Evolutionary conservation across 2,888 invertebrate genomes (phyloP), one percentile per base, ranked within the genome.

Genomic region (Selenia dentaria): DNA sequence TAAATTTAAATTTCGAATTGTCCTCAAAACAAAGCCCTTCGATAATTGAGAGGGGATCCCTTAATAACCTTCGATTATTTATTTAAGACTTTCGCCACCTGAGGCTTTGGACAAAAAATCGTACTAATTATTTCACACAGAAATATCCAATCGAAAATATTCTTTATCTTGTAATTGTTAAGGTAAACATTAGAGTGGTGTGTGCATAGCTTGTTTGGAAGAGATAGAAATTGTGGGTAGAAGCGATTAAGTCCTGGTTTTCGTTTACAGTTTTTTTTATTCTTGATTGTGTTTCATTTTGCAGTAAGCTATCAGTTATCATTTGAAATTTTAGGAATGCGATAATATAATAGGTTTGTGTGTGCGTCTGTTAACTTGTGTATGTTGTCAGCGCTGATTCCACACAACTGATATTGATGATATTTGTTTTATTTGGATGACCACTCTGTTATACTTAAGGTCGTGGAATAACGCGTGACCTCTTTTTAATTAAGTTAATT

Each of bases 51-150:
- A 78, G 74, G 68, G 75, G 71, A 67, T 54, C 61, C 68, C 57
- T 68, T 80, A 83, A 83, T 83, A 80, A 79, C 76, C 66, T 75
- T 75, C 83, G 82, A 84, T 85, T 84, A 83, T 85, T 84, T 84
- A 80, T 83, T 81, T 83, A 83, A 83, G 79, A 72, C 73, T 82
- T 76, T 79, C 68, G 74, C 76, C 84, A 85, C 85, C 85, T 86
- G 85, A 82, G 79, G 71, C 75, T 73, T 78, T 67, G 38, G 54
- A 62, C 57, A 80, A 81, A 76, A 75, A 78, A 68, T 63, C 58
- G 56, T 63, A 54, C 67, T 73, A 73, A 70, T 75, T 76, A 79
- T 78, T 75, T 74, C 34, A 50, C 37, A 64, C 56, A 61, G 43
- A 43, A 27, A 35, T 42, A n/a, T 16, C 8, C 31, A 41, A 39